Evolutionary conservation across 2,888 invertebrate genomes (phyloP).

Genomic region (Alsophila aescularia): DNA sequence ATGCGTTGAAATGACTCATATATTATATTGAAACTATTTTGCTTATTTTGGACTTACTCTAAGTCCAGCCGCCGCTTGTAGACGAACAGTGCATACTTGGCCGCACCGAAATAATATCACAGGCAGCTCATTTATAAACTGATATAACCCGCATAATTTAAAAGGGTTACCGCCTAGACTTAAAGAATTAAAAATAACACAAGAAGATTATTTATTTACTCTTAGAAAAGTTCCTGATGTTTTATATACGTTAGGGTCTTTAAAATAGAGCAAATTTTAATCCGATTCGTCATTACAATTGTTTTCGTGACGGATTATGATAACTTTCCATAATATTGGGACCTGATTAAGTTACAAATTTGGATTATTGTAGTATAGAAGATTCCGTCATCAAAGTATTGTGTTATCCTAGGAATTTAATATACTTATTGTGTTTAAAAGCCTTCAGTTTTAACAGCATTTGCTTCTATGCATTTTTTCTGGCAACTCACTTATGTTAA

Average conservation of each 20-base stretch:
- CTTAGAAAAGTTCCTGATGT: neutral
- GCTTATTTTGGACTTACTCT: too few relatives aligned
- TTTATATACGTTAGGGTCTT: neutral
- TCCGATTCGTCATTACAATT: slow-evolving; percentile 13
- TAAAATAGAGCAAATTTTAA: neutral
- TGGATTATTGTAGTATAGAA: neutral
- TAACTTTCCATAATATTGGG: slow-evolving; percentile 16
- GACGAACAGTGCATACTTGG: too few relatives aligned
- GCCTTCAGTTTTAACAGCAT: too few relatives aligned
- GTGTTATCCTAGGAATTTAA: neutral
- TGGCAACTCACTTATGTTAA: too few relatives aligned
- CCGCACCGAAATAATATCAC: too few relatives aligned
- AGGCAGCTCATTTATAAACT: neutral
- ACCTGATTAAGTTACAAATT: neutral
- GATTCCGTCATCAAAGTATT: neutral
- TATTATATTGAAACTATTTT: too few relatives aligned
- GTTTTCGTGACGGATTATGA: slow-evolving; percentile 5
- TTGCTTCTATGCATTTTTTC: too few relatives aligned
- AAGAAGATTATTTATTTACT: neutral
- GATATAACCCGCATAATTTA: slow-evolving; percentile 14
- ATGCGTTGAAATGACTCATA: too few relatives aligned
- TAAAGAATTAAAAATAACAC: neutral
- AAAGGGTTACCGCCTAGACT: neutral
- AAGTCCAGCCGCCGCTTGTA: too few relatives aligned
- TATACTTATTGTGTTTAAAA: neutral